Evolutionary conservation across 2,113 vertebrate genomes (phyloP).

Genomic region (Ameiurus melas): DNA sequence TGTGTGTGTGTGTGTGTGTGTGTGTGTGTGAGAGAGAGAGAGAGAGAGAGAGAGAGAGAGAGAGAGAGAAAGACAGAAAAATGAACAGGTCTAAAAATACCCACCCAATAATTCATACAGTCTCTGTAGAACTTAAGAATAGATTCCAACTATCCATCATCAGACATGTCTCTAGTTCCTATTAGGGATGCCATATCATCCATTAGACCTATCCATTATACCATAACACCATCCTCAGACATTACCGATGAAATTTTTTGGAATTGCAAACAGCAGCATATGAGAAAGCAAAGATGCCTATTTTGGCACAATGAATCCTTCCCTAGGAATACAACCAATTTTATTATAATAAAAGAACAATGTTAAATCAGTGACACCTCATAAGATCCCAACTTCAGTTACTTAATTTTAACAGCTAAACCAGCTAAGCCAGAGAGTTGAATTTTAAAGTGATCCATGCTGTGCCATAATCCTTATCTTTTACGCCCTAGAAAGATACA

Average conservation of each 20-base stretch:
- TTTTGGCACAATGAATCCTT: not conserved
- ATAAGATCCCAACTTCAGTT: not conserved
- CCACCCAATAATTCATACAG: constrained; percentile 51
- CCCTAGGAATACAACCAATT: not conserved
- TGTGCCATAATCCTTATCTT: constrained; percentile 28
- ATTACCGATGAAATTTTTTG: not conserved
- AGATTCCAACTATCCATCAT: constrained; percentile 53
- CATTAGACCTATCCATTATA: constrained; percentile 37
- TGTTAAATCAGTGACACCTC: not conserved
- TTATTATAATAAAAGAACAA: not conserved
- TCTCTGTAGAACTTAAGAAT: constrained; percentile 54
- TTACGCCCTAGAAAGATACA: constrained; percentile 7
- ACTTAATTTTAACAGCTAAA: constrained; percentile 3
- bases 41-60: constrained; percentile 10
- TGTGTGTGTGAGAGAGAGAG: not conserved
- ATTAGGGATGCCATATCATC: constrained; percentile 48
- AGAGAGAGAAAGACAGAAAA: constrained; percentile 25
- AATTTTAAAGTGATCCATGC: not conserved
- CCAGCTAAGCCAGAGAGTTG: not conserved
- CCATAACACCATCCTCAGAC: not conserved
- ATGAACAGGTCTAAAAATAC: constrained; percentile 58
- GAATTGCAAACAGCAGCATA: not conserved
- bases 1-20: not conserved
- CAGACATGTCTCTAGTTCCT: constrained; percentile 38
- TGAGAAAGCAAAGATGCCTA: not conserved